phyloP scores from a whole-genome alignment of 2,888 invertebrate species.

The Cantharis rufa region DNA sequence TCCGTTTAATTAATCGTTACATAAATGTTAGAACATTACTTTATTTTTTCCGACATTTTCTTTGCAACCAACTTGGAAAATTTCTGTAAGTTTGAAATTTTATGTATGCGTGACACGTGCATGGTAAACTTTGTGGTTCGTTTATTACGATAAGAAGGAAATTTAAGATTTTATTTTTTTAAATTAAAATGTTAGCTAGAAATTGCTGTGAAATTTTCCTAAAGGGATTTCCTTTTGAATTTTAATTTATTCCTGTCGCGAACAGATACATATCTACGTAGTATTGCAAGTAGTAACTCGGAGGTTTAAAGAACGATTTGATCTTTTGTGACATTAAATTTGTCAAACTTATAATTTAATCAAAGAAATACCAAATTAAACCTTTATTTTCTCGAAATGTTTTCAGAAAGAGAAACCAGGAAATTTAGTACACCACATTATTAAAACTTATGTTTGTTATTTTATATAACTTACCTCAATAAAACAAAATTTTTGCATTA shows the following conservation, averaged over 20 bases:
- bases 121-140: background rate
- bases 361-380: background rate
- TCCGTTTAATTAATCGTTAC: background rate
- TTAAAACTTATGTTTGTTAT: background rate
- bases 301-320: background rate
- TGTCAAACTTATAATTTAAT: background rate
- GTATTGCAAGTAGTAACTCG: background rate
- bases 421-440: background rate
- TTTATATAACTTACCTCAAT: background rate
- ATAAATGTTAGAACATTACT: background rate
- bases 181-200: background rate
- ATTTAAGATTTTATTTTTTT: background rate
- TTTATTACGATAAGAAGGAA: background rate
- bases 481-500: background rate
- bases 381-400: background rate
- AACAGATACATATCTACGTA: background rate
- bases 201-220: background rate
- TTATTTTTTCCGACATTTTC: background rate
- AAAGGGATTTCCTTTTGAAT: background rate
- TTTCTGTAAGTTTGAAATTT: background rate
- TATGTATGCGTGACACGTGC: background rate
- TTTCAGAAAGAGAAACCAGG: background rate
- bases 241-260: background rate
- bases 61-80: background rate
- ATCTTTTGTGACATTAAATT: background rate